A percentile compares a stretch with the other conserved stretches of the same genome.
Conservation (phyloP, 2,888 invertebrate genomes). For the Melieria omissa region DNA sequence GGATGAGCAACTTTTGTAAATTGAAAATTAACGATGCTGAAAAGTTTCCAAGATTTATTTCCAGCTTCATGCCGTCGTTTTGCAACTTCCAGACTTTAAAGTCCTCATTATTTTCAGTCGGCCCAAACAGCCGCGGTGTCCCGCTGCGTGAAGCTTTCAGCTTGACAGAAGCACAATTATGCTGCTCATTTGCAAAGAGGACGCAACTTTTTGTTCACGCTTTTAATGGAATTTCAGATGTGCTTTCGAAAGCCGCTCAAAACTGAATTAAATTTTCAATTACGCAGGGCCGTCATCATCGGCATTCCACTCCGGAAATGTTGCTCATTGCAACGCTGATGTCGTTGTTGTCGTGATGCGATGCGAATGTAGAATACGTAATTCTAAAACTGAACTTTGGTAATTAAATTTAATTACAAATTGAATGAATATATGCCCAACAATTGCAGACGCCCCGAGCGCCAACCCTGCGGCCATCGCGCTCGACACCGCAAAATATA, state of each 20-base stretch:
- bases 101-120: neutral
- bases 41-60: slow-evolving; percentile 46
- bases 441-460: slow-evolving; percentile 12
- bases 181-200: slow-evolving; percentile 35
- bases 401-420: slow-evolving; percentile 33
- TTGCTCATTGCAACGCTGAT: too few relatives aligned
- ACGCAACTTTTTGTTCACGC: slow-evolving; percentile 36
- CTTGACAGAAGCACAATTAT: slow-evolving; percentile 1
- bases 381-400: slow-evolving; percentile 6
- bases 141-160: too few relatives aligned
- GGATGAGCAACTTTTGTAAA: slow-evolving; percentile 54
- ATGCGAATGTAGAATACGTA: neutral
- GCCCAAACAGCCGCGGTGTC: neutral
- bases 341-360: too few relatives aligned
- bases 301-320: slow-evolving; percentile 13
- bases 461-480: neutral
- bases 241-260: slow-evolving; percentile 35
- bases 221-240: slow-evolving; percentile 47
- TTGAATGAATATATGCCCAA: slow-evolving; percentile 23
- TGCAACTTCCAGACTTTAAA: slow-evolving; percentile 48
- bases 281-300: neutral
- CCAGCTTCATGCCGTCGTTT: slow-evolving; percentile 11
- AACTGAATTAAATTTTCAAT: slow-evolving; percentile 25
- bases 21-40: slow-evolving; percentile 58
- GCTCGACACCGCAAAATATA: neutral